Evolutionary conservation across 2,888 invertebrate genomes (phyloP).

Genomic region (Amiota communis): DNA sequence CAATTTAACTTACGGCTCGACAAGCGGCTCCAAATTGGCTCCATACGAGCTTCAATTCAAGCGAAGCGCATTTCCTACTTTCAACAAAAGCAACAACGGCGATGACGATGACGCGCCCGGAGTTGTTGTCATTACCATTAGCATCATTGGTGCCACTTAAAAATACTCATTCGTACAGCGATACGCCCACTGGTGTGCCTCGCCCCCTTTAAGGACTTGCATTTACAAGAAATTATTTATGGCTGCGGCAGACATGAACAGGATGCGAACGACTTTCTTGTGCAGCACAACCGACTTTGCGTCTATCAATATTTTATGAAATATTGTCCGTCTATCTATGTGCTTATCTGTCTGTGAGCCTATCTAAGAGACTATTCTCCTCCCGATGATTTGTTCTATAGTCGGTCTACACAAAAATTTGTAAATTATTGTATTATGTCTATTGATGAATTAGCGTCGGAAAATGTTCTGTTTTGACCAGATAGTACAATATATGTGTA

Average conservation of each 20-base stretch:
- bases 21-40: slow-evolving; percentile 67
- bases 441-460: slow-evolving; percentile 62
- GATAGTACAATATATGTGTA: too few species aligned
- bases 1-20: slow-evolving; percentile 59
- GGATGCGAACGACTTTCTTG: slow-evolving; percentile 57
- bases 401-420: slow-evolving; percentile 66
- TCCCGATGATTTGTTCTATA: slow-evolving; percentile 51
- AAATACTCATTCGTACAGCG: background rate
- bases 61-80: slow-evolving; percentile 61
- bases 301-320: slow-evolving; percentile 61
- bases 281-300: slow-evolving; percentile 64
- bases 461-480: slow-evolving; percentile 19
- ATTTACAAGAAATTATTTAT: slow-evolving; percentile 68
- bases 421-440: slow-evolving; percentile 62
- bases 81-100: slow-evolving; percentile 1
- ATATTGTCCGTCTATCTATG: slow-evolving; percentile 2
- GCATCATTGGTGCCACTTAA: slow-evolving; percentile 26
- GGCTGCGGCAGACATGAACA: slow-evolving; percentile 67
- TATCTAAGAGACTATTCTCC: slow-evolving; percentile 44
- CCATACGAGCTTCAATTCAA: slow-evolving; percentile 60
- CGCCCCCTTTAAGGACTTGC: slow-evolving; percentile 55
- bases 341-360: slow-evolving; percentile 29
- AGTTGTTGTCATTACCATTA: slow-evolving; percentile 48
- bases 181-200: slow-evolving; percentile 40
- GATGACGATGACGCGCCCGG: background rate